Base-by-base conservation (phyloP, 2,888 invertebrate genomes). In the Flabesymbios commensalis region DNA sequence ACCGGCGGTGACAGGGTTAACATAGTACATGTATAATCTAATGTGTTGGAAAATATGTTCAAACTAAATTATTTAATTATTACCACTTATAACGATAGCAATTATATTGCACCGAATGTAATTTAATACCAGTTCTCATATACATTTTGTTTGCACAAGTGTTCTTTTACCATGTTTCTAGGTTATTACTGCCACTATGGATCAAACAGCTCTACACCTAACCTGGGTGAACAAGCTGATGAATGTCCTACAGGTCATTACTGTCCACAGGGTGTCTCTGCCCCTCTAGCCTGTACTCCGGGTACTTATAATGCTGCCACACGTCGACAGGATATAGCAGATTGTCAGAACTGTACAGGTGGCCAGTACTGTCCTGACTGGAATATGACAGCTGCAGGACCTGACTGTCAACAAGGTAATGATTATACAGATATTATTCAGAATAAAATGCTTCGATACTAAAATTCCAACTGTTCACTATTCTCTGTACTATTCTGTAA, bases 331-430 rank as follows among this genome's bases (percentile, higher is more conserved):
- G 65, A 65, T 26, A 47, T 66, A 5, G 57, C 63, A n/a, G 75
- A 78, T 22, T 80, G 80, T 63, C 70, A 70, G 17, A 55, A 69
- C 3, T 80, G 80, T 73, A 71, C 72, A 7, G 78, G 77, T 7
- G 78, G 78, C 1, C 74, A 75, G 73, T 78, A 78, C 3, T 80
- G 80, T 71, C 78, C 78, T 51, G 65, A 70, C 33, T 68, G 58
- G 14, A 78, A 78, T 14, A 71, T 80, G 63, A 72, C 75, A 3
- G 68, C 69, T 51, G 75, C 77, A 2, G 65, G 74, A 28, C 64
- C 72, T 22, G 71, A 68, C 14, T 79, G 79, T 56, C 65, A 74
- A 14, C 72, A 75, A 4, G 80, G 79, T 65, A 64, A 69, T 2
- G 10, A 19, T 7, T 7, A 45, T 14, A 17, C 7, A 14, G 19